A percentile compares a stretch with the other conserved stretches of the same genome.
Evolutionary conservation across 2,113 vertebrate genomes (phyloP).

Genomic region (Verasper variegatus): DNA sequence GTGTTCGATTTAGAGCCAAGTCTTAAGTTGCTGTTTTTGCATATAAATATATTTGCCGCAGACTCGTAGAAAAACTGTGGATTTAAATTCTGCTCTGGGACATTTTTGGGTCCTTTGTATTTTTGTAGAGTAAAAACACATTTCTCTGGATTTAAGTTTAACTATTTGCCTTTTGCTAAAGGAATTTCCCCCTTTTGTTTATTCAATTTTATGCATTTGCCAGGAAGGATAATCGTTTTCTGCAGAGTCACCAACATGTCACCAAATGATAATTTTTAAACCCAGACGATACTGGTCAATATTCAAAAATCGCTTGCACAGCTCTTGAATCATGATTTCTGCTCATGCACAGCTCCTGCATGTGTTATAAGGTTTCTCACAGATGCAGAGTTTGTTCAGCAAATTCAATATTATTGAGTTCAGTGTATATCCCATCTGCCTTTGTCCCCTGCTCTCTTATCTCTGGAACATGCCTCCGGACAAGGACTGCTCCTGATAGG

Average conservation of each 20-base stretch:
- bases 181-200: not conserved
- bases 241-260: not conserved
- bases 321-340: conserved; percentile 1
- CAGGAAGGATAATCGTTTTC: conserved; percentile 16
- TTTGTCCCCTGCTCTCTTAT: conserved; percentile 58
- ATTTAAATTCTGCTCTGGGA: conserved; percentile 20
- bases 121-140: not conserved
- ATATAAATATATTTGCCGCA: conserved; percentile 24
- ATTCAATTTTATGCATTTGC: conserved; percentile 17
- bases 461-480: conserved; percentile 63
- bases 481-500: conserved; percentile 55
- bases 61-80: not conserved
- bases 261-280: no score
- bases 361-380: conserved; percentile 27
- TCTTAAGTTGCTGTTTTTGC: conserved; percentile 40
- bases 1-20: conserved; percentile 25
- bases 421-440: conserved; percentile 57
- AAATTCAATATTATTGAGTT: conserved; percentile 51
- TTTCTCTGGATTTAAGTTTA: no score
- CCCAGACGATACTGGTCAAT: no score
- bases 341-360: conserved; percentile 9
- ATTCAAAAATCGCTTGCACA: not conserved
- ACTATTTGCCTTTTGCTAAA: no score
- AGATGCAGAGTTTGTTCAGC: conserved; percentile 33
- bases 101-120: not conserved